Evolutionary conservation across 2,113 vertebrate genomes (phyloP).

Genomic region (Lichenostomus cassidix): DNA sequence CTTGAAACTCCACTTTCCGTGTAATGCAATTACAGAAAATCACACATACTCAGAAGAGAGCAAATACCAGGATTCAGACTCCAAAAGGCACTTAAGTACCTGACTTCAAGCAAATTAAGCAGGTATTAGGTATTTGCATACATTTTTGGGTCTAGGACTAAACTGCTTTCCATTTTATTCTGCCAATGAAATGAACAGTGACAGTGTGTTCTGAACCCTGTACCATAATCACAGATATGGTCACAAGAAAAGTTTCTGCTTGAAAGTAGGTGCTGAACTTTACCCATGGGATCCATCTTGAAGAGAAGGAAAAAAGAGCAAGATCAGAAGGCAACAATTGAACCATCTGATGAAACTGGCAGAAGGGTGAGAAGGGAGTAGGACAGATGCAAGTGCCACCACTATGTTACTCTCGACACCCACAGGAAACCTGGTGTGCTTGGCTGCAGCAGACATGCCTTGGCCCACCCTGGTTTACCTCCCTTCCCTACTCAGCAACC

Average conservation of each 20-base stretch:
- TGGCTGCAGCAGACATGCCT: neutral
- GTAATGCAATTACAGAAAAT: slow-evolving; percentile 39
- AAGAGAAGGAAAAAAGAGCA: neutral
- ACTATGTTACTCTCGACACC: neutral
- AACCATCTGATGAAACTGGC: neutral
- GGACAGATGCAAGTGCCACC: neutral
- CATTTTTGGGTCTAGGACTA: neutral
- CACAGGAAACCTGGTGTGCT: neutral
- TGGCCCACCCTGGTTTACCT: neutral
- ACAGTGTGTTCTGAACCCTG: neutral
- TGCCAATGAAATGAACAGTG: neutral
- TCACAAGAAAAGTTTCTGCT: neutral
- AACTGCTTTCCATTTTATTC: neutral
- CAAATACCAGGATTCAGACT: neutral
- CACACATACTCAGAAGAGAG: neutral
- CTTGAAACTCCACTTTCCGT: neutral
- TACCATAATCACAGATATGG: neutral
- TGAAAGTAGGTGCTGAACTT: neutral
- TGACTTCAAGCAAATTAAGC: slow-evolving; percentile 13
- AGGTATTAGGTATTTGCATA: neutral
- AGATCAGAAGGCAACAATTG: neutral
- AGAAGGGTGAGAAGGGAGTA: neutral
- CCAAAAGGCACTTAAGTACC: neutral
- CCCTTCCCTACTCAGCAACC: neutral
- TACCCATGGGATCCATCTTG: neutral